Evolutionary conservation across 2,888 invertebrate genomes (phyloP), one percentile per base, ranked within the genome.

Genomic region (Drosophila meridiana): DNA sequence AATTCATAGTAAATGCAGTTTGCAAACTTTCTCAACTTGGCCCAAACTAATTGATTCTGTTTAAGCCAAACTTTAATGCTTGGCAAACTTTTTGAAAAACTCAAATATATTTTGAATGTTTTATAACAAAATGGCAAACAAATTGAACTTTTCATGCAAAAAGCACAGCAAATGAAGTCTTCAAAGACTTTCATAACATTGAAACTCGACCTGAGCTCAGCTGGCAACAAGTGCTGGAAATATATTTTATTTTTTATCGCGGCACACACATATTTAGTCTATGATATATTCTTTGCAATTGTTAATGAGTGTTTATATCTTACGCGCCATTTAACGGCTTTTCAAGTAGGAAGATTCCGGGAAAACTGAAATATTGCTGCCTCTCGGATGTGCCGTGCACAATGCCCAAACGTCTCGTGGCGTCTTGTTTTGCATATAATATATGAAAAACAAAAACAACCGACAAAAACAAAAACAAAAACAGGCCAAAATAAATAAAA

Each of bases 351-450:
- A n/a, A 36, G 50, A 45, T 78, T 76, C 52, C 66, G 34, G 60
- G 69, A 66, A 79, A 76, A 72, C 61, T 64, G 57, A 69, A 71
- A 72, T 64, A 69, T 71, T 58, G 82, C 61, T 72, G 50, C 67
- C 67, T 26, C 61, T 52, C 34, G 30, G 61, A 78, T 42, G 42
- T 47, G 48, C 28, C 42, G 38, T 34, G 42, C 50, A 32, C 32
- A 14, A 30, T 42, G 43, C 52, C 26, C 20, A 5, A 32, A 36
- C 48, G 61, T 40, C 59, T 71, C 52, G 62, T 50, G 45, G 56
- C 63, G 57, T 78, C 76, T 78, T 76, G 68, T 65, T 79, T 70
- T 74, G 73, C 76, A 73, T 76, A 74, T 69, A 52, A 73, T 65
- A 62, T 72, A 60, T 78, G 69, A 43, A 74, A 74, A 66, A 53